Evolutionary conservation across 1,140 invertebrate species (phyloP), one percentile per base, ranked within the genome.

Genomic region (Temnothorax longispinosus): DNA sequence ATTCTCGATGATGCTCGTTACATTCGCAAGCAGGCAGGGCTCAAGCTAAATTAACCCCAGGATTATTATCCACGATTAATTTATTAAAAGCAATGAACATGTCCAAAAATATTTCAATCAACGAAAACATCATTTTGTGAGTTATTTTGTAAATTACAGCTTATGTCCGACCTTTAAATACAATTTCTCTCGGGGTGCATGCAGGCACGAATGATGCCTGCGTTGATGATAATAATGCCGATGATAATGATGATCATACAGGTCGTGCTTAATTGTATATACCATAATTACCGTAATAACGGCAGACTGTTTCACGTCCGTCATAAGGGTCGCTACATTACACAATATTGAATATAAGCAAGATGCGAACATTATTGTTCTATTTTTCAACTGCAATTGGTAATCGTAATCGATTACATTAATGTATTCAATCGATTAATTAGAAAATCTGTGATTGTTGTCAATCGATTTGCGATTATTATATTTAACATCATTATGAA

Each of bases 81-180:
- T 89, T 90, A 89, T 91, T 90, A 89, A 91, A 88, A 56, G 71
- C 18, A 35, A 60, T 65, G 52, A 86, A 50, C 71, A 80, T 58
- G 56, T 60, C 65, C 56, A 60, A 65, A 88, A 81, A 74, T 88
- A 90, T 90, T 88, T 90, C 86, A 90, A 90, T 90, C 86, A 75
- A 50, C 82, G 21, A 13, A 71, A 60, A 38, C 41, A 87, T 89
- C 54, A 87, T 91, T 86, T 88, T 88, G 74, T 64, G 82, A 89
- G 75, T 90, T 91, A 91, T 90, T 87, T 52, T 76, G 32, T 50
- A 91, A 89, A 91, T 91, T 91, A 90, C n/a, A 90, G 87, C n/a
- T 50, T 35, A 72, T 35, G 8, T 65, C 10, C 35, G 52, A 44
- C 15, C 38, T 88, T 90, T 89, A 84, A 87, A 89, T 89, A 67